Conservation (phyloP, 2,888 invertebrate species). For the Micoletzkya japonica region DNA sequence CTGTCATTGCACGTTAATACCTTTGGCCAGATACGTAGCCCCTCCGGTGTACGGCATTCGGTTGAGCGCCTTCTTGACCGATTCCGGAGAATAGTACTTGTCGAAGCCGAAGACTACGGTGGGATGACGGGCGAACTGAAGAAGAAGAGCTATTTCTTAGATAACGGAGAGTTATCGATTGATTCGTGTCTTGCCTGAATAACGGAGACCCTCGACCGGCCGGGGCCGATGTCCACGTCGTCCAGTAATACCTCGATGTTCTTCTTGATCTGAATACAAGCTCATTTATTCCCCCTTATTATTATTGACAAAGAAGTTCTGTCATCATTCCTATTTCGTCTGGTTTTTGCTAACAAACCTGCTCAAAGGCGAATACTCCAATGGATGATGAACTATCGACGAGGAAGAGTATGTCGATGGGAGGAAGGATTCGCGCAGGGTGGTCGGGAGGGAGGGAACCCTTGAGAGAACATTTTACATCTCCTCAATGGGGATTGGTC, state of each 20-base stretch:
- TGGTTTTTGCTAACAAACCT: constrained; percentile 38
- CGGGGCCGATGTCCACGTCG: constrained; percentile 56
- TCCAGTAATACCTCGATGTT: constrained; percentile 45
- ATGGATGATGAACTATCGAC: constrained; percentile 56
- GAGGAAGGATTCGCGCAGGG: constrained; percentile 54
- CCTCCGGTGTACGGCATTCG: constrained; percentile 60
- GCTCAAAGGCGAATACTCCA: constrained; percentile 53
- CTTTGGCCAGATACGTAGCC: constrained; percentile 56
- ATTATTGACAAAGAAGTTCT: not conserved
- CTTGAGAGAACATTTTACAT: constrained; percentile 3
- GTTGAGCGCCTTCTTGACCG: constrained; percentile 45
- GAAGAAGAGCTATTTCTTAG: not conserved
- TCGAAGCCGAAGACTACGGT: constrained; percentile 60
- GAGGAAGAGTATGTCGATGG: constrained; percentile 57
- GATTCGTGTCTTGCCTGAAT: constrained; percentile 27
- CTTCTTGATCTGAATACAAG: constrained; percentile 49
- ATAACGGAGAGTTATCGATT: not conserved
- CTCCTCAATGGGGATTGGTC: not conserved
- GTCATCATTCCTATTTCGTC: not conserved
- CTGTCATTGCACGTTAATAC: not conserved
- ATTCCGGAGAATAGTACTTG: constrained; percentile 41
- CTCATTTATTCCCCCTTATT: not conserved
- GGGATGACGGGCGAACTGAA: constrained; percentile 54
- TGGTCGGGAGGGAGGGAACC: constrained; percentile 37
- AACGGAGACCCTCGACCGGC: constrained; percentile 50